Evolutionary conservation across 37 sponge, comb jelly and placozoan genomes (phyloP).

Genomic region (Halisarca cf. caerulea): DNA sequence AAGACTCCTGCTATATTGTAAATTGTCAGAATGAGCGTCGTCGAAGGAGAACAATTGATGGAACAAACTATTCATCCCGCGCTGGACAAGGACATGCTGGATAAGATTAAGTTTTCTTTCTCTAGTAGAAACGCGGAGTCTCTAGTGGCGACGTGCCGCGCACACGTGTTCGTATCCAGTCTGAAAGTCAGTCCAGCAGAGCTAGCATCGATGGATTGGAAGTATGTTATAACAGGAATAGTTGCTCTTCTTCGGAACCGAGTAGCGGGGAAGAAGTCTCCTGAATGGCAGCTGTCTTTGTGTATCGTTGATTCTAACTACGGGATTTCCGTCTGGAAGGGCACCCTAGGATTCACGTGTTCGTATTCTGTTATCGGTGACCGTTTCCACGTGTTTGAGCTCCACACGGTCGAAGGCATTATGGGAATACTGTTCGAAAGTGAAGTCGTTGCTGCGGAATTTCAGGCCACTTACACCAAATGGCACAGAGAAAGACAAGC

Average conservation of each 20-base stretch:
- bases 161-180: conserved; percentile 61
- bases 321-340: conserved; percentile 79
- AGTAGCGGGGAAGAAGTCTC: conserved; percentile 44
- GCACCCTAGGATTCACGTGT: conserved; percentile 25
- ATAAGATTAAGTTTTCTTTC: conserved; percentile 69
- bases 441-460: conserved; percentile 30
- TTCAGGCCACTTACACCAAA: conserved; percentile 33
- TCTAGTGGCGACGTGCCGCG: conserved; percentile 49
- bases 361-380: conserved; percentile 70
- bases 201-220: conserved; percentile 57
- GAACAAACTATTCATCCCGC: neutral
- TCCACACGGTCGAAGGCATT: conserved; percentile 44
- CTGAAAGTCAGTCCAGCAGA: conserved; percentile 34
- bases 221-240: conserved; percentile 67
- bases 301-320: conserved; percentile 56
- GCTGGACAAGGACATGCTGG: conserved; percentile 48
- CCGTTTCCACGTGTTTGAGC: conserved; percentile 73
- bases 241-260: conserved; percentile 64
- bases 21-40: neutral
- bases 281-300: conserved; percentile 57
- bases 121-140: conserved; percentile 77
- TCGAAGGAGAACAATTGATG: neutral
- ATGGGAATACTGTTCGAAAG: conserved; percentile 61
- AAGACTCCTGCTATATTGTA: neutral
- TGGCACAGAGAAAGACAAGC: conserved; percentile 61